These are phyloP conservation scores for Loripinus fragilis DNA, from an alignment of 2,888 invertebrate genomes.

Conservation along the genomic window DNA sequence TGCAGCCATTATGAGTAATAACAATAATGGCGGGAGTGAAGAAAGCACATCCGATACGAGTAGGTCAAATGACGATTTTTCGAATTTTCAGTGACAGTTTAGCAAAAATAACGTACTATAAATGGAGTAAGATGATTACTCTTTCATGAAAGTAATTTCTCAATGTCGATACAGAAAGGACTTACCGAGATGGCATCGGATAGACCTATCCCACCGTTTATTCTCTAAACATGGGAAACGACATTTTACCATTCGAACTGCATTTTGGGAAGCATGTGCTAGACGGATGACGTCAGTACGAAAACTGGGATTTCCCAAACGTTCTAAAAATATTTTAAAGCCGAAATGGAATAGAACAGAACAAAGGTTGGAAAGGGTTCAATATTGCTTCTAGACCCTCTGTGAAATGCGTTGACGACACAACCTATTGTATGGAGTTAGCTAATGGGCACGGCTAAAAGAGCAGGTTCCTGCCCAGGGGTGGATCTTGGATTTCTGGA, in stretches of 20 bases:
- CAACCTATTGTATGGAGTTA: too few species aligned
- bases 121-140: background rate
- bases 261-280: conserved; percentile 72
- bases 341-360: too few species aligned
- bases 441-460: too few species aligned
- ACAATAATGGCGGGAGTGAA: conserved; percentile 66
- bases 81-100: background rate
- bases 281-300: conserved; percentile 71
- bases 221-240: conserved; percentile 68
- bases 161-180: background rate
- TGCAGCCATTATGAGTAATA: conserved; percentile 52
- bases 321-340: background rate
- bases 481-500: too few species aligned
- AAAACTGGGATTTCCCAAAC: conserved; percentile 47
- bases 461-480: too few species aligned
- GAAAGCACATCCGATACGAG: conserved; percentile 31
- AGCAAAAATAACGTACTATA: conserved; percentile 13
- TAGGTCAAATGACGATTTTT: conserved; percentile 2
- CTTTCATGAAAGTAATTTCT: background rate
- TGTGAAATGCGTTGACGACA: too few species aligned
- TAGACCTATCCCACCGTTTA: conserved; percentile 67
- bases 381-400: too few species aligned
- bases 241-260: conserved; percentile 73
- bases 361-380: too few species aligned
- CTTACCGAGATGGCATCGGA: conserved; percentile 76